Evolutionary conservation across 2,113 vertebrate species (phyloP).

Genomic region (Oceanites oceanicus): DNA sequence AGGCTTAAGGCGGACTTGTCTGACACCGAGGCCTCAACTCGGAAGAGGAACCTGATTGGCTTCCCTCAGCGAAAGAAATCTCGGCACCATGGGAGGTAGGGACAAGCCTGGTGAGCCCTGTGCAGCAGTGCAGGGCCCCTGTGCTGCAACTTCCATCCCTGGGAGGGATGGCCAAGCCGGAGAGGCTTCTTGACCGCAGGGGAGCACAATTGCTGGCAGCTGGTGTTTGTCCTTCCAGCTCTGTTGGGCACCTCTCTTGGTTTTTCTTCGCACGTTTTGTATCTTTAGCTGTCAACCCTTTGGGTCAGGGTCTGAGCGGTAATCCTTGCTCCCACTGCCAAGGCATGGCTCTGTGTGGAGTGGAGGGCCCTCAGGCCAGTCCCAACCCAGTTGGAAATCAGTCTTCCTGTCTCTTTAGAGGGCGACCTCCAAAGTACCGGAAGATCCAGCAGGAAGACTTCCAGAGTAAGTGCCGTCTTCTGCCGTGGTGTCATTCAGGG

Average conservation of each 20-base stretch:
- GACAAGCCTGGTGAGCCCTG: fast-evolving
- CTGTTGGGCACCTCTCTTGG: not conserved
- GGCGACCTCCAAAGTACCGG: constrained; percentile 93
- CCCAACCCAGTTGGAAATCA: not conserved
- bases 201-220: not conserved
- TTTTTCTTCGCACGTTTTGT: not conserved
- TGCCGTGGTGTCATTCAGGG: not conserved
- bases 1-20: constrained; percentile 89
- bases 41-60: constrained; percentile 85
- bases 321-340: not conserved
- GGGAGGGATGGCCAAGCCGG: not conserved
- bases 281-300: not conserved
- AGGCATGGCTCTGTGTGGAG: not conserved
- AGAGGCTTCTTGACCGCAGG: not conserved
- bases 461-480: constrained; percentile 80
- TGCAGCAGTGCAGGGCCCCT: not conserved
- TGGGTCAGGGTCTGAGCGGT: not conserved
- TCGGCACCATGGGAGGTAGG: constrained; percentile 91
- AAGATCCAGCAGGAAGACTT: constrained; percentile 92
- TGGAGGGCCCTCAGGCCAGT: not conserved
- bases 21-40: constrained; percentile 80
- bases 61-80: constrained; percentile 92
- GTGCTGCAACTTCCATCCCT: not conserved
- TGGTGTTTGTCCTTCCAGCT: not conserved
- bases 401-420: constrained; percentile 77